Conservation (phyloP, 2,888 invertebrate genomes). For the Nomada fucata region DNA sequence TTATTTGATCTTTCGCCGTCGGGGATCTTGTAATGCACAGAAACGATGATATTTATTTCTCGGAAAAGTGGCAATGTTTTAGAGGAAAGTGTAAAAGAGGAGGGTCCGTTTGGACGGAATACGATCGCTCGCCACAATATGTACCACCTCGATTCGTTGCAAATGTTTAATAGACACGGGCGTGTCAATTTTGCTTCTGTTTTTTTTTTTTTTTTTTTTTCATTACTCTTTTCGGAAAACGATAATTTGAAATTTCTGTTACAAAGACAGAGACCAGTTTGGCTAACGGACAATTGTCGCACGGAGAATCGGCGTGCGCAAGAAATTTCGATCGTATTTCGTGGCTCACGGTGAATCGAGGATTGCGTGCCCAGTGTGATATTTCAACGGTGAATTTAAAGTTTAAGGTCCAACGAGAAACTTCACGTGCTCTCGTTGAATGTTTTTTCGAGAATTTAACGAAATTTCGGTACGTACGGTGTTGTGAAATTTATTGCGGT, state of each 20-base stretch:
- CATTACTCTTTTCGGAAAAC: neutral
- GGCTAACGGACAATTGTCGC: too few species aligned
- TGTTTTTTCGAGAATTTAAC: constrained; percentile 18
- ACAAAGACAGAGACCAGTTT: too few species aligned
- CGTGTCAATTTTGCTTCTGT: too few species aligned
- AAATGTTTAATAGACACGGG: neutral
- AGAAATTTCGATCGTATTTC: neutral
- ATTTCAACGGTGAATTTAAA: constrained; percentile 80
- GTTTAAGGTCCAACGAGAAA: constrained; percentile 55
- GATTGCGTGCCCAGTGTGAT: constrained; percentile 77
- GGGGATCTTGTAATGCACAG: neutral
- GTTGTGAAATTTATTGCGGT: constrained; percentile 17
- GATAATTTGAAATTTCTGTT: neutral
- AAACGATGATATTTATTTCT: constrained; percentile 7
- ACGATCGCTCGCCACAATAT: neutral
- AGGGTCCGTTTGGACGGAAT: neutral
- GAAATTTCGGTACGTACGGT: constrained; percentile 25
- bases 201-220: too few species aligned
- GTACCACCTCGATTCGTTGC: constrained; percentile 12
- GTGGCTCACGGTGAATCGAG: constrained; percentile 58
- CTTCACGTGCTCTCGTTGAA: constrained; percentile 45
- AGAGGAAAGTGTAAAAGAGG: neutral
- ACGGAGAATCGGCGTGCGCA: too few species aligned
- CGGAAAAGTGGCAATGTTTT: neutral
- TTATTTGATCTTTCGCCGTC: constrained; percentile 1